A percentile compares a stretch with the other conserved stretches of the same genome.
Evolutionary conservation across 2,888 invertebrate genomes (phyloP).

Genomic region (Chrysomela aeneicollis): DNA sequence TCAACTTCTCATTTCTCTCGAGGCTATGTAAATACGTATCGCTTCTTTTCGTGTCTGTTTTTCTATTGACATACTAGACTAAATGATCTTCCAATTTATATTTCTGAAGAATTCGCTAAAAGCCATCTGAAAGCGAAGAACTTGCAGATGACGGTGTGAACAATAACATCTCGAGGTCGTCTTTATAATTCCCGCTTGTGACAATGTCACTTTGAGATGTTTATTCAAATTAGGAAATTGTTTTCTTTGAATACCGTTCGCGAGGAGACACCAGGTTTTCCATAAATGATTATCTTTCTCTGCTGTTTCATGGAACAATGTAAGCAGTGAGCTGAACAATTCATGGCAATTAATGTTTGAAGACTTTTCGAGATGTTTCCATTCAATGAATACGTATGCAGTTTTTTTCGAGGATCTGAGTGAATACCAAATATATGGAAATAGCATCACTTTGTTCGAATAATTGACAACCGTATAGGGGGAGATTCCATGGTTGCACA

Average conservation of each 20-base stretch:
- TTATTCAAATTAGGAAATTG: constrained; percentile 57
- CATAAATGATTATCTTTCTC: constrained; percentile 32
- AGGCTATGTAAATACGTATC: neutral
- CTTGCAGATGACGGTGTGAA: constrained; percentile 54
- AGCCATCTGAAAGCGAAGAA: constrained; percentile 46
- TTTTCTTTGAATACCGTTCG: constrained; percentile 42
- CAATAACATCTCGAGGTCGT: constrained; percentile 57
- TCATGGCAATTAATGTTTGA: neutral
- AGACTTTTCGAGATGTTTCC: neutral
- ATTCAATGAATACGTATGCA: neutral
- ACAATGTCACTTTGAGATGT: constrained; percentile 57
- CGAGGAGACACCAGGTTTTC: constrained; percentile 32
- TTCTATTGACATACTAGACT: constrained; percentile 52
- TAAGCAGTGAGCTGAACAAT: constrained; percentile 3
- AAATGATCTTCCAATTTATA: constrained; percentile 59
- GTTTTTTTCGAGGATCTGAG: too few species aligned
- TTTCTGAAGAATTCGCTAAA: constrained; percentile 55
- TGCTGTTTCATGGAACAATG: constrained; percentile 29
- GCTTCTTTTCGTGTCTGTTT: constrained; percentile 31
- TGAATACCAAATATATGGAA: too few species aligned
- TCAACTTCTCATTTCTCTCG: neutral
- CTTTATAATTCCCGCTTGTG: constrained; percentile 57
- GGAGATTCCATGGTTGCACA: too few species aligned
- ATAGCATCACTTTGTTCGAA: too few species aligned
- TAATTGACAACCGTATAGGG: too few species aligned